These are phyloP conservation scores for Drosophila oshimai DNA, from an alignment of 1,140 invertebrate species.

Conservation along the genomic window DNA sequence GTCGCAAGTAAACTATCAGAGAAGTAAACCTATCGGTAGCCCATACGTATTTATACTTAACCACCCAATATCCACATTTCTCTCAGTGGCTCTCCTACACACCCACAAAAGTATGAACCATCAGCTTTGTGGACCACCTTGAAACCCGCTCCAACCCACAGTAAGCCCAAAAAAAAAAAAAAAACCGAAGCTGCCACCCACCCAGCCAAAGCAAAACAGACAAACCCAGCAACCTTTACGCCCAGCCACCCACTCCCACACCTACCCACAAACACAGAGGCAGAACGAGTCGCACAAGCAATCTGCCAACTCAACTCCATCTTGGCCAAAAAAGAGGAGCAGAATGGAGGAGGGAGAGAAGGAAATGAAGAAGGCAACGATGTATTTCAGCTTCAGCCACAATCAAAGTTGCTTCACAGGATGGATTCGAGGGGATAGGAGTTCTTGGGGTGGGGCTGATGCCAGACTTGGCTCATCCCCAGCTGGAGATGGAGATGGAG, in stretches of 20 bases:
- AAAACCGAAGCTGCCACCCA: conserved; percentile 44
- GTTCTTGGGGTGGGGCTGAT: conserved; percentile 30
- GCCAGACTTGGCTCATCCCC: conserved; percentile 73
- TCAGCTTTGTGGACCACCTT: conserved; percentile 56
- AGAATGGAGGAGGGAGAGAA: conserved; percentile 16
- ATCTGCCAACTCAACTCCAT: conserved; percentile 66
- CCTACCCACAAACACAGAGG: conserved; percentile 15
- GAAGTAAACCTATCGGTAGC: too few relatives aligned
- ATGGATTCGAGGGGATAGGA: conserved; percentile 10
- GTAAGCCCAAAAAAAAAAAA: conserved; percentile 22
- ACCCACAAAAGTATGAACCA: conserved; percentile 56
- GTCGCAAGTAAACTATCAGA: not conserved
- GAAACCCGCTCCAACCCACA: not conserved
- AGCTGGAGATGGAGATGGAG: conserved; percentile 27
- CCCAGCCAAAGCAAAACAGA: conserved; percentile 65
- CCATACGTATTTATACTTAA: not conserved
- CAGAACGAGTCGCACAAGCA: conserved; percentile 34
- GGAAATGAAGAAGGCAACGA: conserved; percentile 62
- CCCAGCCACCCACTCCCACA: conserved; percentile 7
- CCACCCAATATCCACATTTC: conserved; percentile 1
- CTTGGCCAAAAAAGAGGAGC: conserved; percentile 70
- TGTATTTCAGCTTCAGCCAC: conserved; percentile 72
- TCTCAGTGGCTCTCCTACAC: conserved; percentile 32
- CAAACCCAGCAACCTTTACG: conserved; percentile 48
- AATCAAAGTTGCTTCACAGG: conserved; percentile 71